phyloP scores from a whole-genome alignment of 2,888 invertebrate genomes.

The Scotopteryx bipunctaria region DNA sequence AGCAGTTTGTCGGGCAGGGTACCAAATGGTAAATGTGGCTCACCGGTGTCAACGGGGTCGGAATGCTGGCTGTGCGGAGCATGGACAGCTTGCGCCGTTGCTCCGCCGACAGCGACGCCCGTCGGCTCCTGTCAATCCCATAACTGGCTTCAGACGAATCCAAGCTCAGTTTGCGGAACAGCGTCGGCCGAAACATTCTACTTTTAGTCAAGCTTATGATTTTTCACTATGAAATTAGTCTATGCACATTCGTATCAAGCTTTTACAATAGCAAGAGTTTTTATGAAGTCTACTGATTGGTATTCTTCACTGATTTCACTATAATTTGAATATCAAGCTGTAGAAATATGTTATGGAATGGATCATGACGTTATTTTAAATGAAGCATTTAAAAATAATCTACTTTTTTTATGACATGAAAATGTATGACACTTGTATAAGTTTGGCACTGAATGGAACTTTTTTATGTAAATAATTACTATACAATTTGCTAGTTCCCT shows the following conservation, averaged over 20 bases:
- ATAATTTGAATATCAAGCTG: not conserved
- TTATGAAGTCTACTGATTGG: not conserved
- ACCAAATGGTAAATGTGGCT: conserved; percentile 84
- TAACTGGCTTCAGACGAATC: conserved; percentile 67
- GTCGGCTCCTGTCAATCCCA: conserved; percentile 75
- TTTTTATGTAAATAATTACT: not conserved
- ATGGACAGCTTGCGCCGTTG: conserved; percentile 72
- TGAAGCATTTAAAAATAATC: too few relatives aligned
- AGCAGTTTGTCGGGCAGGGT: conserved; percentile 81
- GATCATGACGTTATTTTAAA: too few relatives aligned
- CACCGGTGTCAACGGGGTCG: conserved; percentile 75
- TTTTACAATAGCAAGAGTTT: not conserved
- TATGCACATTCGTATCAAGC: not conserved
- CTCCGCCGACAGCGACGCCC: conserved; percentile 74
- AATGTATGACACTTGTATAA: not conserved
- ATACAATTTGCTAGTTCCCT: not conserved
- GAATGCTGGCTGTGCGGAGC: conserved; percentile 69
- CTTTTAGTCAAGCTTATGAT: conserved; percentile 22
- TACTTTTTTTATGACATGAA: not conserved
- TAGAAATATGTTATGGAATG: too few relatives aligned
- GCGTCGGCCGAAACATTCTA: conserved; percentile 69
- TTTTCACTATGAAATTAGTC: not conserved
- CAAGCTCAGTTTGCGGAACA: conserved; percentile 64
- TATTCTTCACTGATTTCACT: not conserved
- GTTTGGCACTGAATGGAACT: not conserved